Conservation (phyloP, 2,888 invertebrate species). For the Scrobipalpa costella region DNA sequence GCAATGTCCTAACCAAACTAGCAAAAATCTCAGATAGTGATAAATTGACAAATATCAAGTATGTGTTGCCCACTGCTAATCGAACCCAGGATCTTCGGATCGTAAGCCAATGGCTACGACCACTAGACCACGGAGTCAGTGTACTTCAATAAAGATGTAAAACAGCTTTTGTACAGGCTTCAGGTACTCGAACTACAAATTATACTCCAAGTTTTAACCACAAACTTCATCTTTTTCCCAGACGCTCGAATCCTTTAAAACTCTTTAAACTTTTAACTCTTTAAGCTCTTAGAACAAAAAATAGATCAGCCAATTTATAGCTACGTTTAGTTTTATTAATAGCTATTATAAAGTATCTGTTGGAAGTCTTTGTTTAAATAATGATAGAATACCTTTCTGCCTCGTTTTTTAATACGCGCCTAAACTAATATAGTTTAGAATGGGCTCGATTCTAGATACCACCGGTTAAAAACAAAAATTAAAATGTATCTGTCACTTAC, state of each 20-base stretch:
- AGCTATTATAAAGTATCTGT: not conserved
- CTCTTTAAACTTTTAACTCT: conserved; percentile 14
- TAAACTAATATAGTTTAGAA: too few relatives aligned
- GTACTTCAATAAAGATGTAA: not conserved
- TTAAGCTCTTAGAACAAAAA: not conserved
- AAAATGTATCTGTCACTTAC: too few relatives aligned
- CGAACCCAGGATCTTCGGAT: too few relatives aligned
- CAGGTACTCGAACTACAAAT: conserved; percentile 6
- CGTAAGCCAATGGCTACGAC: too few relatives aligned
- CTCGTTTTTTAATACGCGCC: not conserved
- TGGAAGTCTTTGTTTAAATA: not conserved
- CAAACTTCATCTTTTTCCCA: conserved; percentile 9
- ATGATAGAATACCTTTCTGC: not conserved
- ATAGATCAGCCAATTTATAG: not conserved
- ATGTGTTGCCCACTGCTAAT: too few relatives aligned
- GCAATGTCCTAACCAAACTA: too few relatives aligned
- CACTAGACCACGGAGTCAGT: too few relatives aligned
- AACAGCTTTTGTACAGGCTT: not conserved
- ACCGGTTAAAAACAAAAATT: too few relatives aligned
- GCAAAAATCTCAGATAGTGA: too few relatives aligned
- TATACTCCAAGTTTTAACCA: conserved; percentile 7
- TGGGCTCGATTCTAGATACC: too few relatives aligned
- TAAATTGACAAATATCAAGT: too few relatives aligned
- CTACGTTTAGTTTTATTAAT: conserved; percentile 4
- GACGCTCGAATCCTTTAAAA: conserved; percentile 9